Base-by-base conservation (phyloP, 2,888 invertebrate genomes). In the Seladonia tumulorum region DNA sequence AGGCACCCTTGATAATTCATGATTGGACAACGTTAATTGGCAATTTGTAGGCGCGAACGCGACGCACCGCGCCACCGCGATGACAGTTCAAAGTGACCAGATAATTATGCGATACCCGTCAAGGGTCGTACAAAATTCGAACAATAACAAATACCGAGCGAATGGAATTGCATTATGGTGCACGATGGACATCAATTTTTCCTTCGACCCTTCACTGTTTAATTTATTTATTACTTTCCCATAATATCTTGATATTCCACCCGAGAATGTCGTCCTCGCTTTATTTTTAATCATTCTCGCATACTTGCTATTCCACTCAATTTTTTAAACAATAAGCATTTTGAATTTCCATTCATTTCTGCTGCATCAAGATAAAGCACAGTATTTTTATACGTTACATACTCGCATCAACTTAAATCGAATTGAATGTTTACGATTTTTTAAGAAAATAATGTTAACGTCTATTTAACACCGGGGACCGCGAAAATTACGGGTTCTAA, bases 21-120 rank as follows among this genome's bases (percentile, higher is more conserved):
- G 83, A 90, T 87, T 81, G 82, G 81, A 12, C 66, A 78, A 78
- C 79, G 85, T 89, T 90, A 90, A 90, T 90, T 90, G 87, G 79
- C 85, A 90, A 90, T 90, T 90, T 90, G 89, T 87, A 83, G 85
- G 78, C 77, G 72, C 75, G 77, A 83, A 84, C 83, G 84, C 87
- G 76, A 85, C 86, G 82, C 85, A 63, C 66, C 80, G n/a, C 49
- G 60, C 35, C 77, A 35, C 49, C 39, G 53, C 29, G 73, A 82
- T 71, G 82, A 78, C 75, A 49, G 70, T 77, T 82, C 75, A 78
- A 84, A 77, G 70, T 74, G 60, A 82, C 35, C 60, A 45, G 78
- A 75, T 71, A 45, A 60, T 60, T 60, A 60, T 73, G 22, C 49
- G 66, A 72, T 75, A 35, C 39, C n/a, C 53, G 35, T 82, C 73